phyloP scores from a whole-genome alignment of 2,888 invertebrate genomes.

The Proisotoma minuta region DNA sequence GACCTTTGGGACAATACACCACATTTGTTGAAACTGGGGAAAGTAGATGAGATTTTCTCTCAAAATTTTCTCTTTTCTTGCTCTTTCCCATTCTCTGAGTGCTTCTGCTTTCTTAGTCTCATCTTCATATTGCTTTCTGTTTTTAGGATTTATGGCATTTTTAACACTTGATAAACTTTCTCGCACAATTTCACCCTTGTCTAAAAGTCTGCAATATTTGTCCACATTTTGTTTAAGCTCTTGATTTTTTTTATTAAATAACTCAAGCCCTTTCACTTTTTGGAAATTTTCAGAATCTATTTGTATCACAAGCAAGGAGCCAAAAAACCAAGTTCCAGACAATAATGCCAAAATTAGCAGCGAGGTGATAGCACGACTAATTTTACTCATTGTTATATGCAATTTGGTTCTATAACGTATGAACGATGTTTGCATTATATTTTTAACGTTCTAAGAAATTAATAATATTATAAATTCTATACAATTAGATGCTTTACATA shows the following conservation, averaged over 20 bases:
- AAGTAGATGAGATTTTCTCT: conserved; percentile 38
- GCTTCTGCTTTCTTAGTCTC: neutral
- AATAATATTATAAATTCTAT: too few relatives aligned
- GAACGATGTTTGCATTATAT: too few relatives aligned
- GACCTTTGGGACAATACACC: conserved; percentile 46
- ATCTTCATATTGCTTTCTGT: neutral
- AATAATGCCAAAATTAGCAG: neutral
- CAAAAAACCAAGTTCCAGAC: conserved; percentile 29
- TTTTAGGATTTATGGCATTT: neutral
- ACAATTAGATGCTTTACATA: too few relatives aligned
- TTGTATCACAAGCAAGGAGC: conserved; percentile 25
- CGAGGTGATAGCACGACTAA: neutral
- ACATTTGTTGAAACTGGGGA: conserved; percentile 41
- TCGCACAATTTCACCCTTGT: neutral
- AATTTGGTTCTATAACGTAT: too few relatives aligned
- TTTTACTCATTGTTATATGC: neutral
- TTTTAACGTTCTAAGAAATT: too few relatives aligned
- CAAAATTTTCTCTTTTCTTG: conserved; percentile 24
- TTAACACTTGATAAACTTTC: neutral
- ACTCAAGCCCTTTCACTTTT: neutral
- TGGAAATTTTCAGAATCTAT: conserved; percentile 19
- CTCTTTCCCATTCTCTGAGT: conserved; percentile 1
- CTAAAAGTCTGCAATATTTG: neutral
- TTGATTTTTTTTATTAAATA: neutral
- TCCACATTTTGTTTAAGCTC: neutral